Base-by-base conservation (phyloP, 2,113 vertebrate species). In the Columba livia region DNA sequence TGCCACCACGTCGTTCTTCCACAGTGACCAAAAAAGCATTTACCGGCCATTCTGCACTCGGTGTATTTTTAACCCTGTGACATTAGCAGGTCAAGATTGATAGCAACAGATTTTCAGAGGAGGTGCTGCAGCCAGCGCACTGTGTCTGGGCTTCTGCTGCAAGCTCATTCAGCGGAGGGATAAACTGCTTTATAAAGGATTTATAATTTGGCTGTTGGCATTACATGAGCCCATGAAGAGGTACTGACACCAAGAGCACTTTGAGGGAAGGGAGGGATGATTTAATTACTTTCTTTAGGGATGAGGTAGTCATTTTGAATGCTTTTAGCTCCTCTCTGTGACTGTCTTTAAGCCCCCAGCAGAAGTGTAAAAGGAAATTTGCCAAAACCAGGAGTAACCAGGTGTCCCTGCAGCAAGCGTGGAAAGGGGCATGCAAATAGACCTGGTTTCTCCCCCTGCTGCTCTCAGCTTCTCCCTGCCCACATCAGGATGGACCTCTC, bases 21-120 rank as follows among this genome's bases (percentile, higher is more conserved):
- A 78, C 0, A 2, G 66, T 69, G 92, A 96, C 92, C 72, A 81
- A 90, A 80, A 19, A 56, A 50, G 51, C 62, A 60, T 64, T 90
- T 79, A 74, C 66, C 4, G 17, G 91, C 50, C 81, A 78, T 90
- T 70, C 79, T 65, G 58, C 25, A 79, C 23, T 38, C 23, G 0
- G 64, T 38, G 15, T 96, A 94, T 97, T 97, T 97, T 96, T 95
- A 96, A 92, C 93, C 64, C 8, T 0, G 1, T 92, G 92, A 89
- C 92, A 95, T 79, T 75, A 90, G 72, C 85, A 95, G 70, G 94
- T 92, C 85, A 61, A 79, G 93, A 94, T 29, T 95, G 93, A 95
- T 90, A 64, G 94, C 58, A 83, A 84, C 92, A 95, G 94, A 67
- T 61, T 79, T 84, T 77, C 77, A 16, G 48, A 47, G 79, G 74